These are phyloP conservation scores for Drosophila repleta DNA, from an alignment of 1,140 invertebrate genomes.

Conservation along the genomic window DNA sequence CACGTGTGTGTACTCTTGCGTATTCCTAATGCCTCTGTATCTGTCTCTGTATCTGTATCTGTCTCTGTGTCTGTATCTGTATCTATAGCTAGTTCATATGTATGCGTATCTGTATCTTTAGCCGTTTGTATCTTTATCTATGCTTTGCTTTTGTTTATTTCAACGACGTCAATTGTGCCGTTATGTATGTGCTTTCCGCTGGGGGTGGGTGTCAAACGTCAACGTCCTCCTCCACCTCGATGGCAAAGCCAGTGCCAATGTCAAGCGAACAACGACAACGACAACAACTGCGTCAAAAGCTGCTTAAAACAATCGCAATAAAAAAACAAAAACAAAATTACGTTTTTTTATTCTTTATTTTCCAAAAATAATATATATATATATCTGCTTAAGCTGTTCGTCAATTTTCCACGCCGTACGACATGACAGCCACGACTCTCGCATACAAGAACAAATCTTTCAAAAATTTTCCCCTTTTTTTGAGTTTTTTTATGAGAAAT, in stretches of 20 bases:
- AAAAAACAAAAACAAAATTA: slow-evolving; percentile 19
- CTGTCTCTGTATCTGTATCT: slow-evolving; percentile 1
- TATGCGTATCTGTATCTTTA: slow-evolving; percentile 12
- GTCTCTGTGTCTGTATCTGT: slow-evolving; percentile 13
- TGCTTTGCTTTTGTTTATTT: slow-evolving; percentile 44
- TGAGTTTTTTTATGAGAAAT: too few relatives aligned
- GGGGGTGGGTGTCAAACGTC: slow-evolving; percentile 50
- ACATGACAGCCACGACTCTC: slow-evolving; percentile 18
- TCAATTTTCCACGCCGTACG: slow-evolving; percentile 12
- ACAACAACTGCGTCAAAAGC: slow-evolving; percentile 61
- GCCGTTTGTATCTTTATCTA: slow-evolving; percentile 3
- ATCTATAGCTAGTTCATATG: slow-evolving; percentile 7
- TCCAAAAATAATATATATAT: slow-evolving; percentile 57
- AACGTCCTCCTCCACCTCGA: slow-evolving; percentile 15
- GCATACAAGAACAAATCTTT: slow-evolving; percentile 22
- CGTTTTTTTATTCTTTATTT: slow-evolving; percentile 10
- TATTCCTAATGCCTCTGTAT: slow-evolving; percentile 1
- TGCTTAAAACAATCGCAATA: slow-evolving; percentile 34
- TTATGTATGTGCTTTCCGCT: slow-evolving; percentile 1
- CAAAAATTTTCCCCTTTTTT: not conserved
- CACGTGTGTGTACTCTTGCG: slow-evolving; percentile 52
- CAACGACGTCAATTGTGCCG: slow-evolving; percentile 39
- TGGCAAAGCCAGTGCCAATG: slow-evolving; percentile 44
- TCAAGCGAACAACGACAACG: slow-evolving; percentile 36
- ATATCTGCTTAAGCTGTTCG: slow-evolving; percentile 44